A percentile compares a stretch with the other conserved stretches of the same genome.
Evolutionary conservation across 2,113 vertebrate species (phyloP).

Genomic region (Halichoeres trimaculatus): DNA sequence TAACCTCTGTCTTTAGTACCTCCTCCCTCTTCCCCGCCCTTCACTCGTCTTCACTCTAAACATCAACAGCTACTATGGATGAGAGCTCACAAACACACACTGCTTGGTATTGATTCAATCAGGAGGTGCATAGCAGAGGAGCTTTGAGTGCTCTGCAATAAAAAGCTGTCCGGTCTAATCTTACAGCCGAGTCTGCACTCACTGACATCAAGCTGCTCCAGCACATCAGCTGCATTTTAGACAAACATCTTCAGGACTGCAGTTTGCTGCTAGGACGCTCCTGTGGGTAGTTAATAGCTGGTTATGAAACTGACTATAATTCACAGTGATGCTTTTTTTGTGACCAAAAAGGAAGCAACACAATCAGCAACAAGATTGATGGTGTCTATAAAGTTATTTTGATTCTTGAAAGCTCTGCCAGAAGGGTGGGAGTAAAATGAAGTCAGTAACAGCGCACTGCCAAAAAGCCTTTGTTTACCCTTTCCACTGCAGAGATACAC

Average conservation of each 20-base stretch:
- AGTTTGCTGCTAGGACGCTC: too few species aligned
- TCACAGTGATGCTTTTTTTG: too few species aligned
- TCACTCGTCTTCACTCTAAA: conserved; percentile 30
- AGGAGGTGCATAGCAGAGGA: conserved; percentile 56
- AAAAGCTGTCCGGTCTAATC: conserved; percentile 48
- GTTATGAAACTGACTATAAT: too few species aligned
- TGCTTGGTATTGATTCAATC: conserved; percentile 72
- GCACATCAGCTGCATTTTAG: neutral
- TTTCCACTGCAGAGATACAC: too few species aligned
- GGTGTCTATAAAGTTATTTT: too few species aligned
- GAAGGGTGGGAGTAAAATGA: too few species aligned
- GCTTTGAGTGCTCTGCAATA: conserved; percentile 50
- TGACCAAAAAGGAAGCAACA: too few species aligned
- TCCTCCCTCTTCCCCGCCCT: neutral
- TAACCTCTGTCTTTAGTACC: conserved; percentile 29
- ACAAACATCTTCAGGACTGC: neutral
- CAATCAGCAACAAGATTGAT: too few species aligned
- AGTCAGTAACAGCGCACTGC: too few species aligned
- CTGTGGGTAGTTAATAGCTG: too few species aligned
- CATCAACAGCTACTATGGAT: conserved; percentile 55
- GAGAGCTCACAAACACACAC: conserved; percentile 38
- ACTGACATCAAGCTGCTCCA: neutral
- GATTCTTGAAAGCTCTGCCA: too few species aligned
- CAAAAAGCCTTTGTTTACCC: too few species aligned
- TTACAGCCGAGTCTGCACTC: neutral